Percentiles rank a stretch among this genome's conserved stretches.
Conservation (phyloP, 2,888 invertebrate species). For the Chaetogeoica ovagalla region DNA sequence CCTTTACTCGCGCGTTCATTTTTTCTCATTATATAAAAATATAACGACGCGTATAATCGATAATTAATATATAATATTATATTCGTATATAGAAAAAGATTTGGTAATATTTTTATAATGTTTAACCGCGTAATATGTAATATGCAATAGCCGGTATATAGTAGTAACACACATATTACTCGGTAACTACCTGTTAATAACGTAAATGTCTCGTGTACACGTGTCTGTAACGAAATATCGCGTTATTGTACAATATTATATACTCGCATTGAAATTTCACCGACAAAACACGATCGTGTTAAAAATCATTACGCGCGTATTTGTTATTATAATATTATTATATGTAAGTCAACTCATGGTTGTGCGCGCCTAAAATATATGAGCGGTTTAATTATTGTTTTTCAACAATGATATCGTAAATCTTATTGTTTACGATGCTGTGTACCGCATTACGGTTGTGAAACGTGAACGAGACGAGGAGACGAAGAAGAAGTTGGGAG, state of each 20-base stretch:
- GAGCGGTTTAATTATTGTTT: background rate
- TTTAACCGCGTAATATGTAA: background rate
- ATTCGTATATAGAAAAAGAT: background rate
- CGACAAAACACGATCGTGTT: background rate
- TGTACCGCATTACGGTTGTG: too few species aligned
- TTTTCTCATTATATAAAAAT: background rate
- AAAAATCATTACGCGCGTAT: background rate
- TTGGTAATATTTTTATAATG: slow-evolving; percentile 14
- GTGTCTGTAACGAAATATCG: too few species aligned
- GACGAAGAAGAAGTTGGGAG: too few species aligned
- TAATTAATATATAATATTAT: background rate
- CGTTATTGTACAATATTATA: background rate
- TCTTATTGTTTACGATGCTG: too few species aligned
- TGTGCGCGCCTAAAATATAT: too few species aligned
- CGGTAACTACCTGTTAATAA: background rate
- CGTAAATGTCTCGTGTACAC: background rate
- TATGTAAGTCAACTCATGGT: too few species aligned
- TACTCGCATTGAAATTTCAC: slow-evolving; percentile 1
- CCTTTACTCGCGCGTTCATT: background rate
- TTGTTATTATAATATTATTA: too few species aligned
- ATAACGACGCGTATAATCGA: background rate
- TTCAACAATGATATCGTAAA: background rate
- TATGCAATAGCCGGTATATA: background rate
- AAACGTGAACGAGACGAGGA: too few species aligned
- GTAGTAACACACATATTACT: too few species aligned